Conservation (phyloP, 2,888 invertebrate species). For the Protophormia terraenovae region DNA sequence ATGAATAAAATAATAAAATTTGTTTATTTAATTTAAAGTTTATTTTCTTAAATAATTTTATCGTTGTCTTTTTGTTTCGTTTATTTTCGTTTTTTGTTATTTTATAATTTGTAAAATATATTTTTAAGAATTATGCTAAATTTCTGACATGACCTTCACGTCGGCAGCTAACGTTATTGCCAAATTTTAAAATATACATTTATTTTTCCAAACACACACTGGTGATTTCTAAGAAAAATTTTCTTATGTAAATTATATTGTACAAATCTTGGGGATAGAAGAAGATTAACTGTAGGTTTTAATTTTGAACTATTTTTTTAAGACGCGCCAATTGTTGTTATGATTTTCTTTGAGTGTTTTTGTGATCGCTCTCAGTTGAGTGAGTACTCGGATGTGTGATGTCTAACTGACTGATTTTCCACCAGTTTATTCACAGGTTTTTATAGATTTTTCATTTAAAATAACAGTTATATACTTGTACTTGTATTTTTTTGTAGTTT, state of each 20-base stretch:
- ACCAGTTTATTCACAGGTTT: slow-evolving; percentile 44
- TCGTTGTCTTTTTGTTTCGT: background rate
- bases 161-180: slow-evolving; percentile 22
- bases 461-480: background rate
- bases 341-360: background rate
- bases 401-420: slow-evolving; percentile 55
- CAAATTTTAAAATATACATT: slow-evolving; percentile 60
- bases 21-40: background rate
- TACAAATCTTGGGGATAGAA: too few relatives aligned
- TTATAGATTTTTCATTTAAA: slow-evolving; percentile 55
- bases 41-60: slow-evolving; percentile 15
- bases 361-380: background rate
- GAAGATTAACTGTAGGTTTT: too few relatives aligned
- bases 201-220: slow-evolving; percentile 12
- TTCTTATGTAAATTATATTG: background rate
- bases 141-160: slow-evolving; percentile 61
- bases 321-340: background rate
- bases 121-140: slow-evolving; percentile 54
- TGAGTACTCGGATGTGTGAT: background rate
- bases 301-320: background rate
- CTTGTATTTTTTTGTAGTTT: slow-evolving; percentile 30
- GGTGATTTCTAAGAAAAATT: background rate
- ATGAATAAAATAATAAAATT: background rate
- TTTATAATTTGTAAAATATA: background rate
- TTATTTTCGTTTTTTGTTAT: background rate